Percentiles rank a stretch among this genome's conserved stretches.
These are phyloP conservation scores for Bubo blakistoni DNA, from an alignment of 2,113 vertebrate species.

Conservation along the genomic window DNA sequence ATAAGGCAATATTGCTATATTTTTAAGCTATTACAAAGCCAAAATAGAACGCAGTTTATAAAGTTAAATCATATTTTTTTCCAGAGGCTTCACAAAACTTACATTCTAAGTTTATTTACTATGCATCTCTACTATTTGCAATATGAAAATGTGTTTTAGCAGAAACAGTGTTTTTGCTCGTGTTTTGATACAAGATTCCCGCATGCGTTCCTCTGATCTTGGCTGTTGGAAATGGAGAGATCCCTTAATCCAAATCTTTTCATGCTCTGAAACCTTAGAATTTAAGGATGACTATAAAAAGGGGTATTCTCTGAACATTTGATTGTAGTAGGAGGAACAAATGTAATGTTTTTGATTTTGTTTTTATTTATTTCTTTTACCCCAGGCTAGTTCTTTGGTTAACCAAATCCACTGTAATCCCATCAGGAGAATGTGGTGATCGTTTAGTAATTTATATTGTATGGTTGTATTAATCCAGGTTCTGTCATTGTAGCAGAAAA, in stretches of 20 bases:
- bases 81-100: not conserved
- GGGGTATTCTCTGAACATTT: not conserved
- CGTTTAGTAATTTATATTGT: conserved; percentile 61
- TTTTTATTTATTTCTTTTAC: conserved; percentile 34
- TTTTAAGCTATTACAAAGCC: not conserved
- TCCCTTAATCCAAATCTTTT: conserved; percentile 47
- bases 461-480: conserved; percentile 59
- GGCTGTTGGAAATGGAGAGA: conserved; percentile 10
- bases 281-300: conserved; percentile 33
- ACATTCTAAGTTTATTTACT: not conserved
- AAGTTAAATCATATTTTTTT: not conserved
- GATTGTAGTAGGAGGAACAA: not conserved
- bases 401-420: conserved; percentile 64
- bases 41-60: not conserved
- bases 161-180: not conserved
- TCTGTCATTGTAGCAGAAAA: conserved; percentile 61
- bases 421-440: conserved; percentile 66
- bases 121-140: fast-evolving
- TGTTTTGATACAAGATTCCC: not conserved
- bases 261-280: conserved; percentile 28
- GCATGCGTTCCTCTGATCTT: not conserved
- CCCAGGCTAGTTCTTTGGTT: conserved; percentile 38
- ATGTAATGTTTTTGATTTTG: not conserved
- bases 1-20: not conserved
- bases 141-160: not conserved